phyloP scores from a whole-genome alignment of 2,888 invertebrate genomes.

The Heliconius sara region DNA sequence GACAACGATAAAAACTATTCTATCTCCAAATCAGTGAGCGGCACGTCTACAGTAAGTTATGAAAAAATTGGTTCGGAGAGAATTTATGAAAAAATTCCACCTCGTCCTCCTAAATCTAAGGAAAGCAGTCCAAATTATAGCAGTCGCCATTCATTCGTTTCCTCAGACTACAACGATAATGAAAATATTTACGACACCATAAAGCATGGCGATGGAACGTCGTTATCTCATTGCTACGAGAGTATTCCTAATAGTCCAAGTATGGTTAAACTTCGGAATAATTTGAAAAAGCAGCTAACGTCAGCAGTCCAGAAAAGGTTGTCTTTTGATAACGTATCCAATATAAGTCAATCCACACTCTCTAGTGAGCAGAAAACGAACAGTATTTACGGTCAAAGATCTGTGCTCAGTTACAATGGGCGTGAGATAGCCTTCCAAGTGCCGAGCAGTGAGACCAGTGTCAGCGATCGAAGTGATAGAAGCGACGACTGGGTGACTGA shows the following conservation, averaged over 20 bases:
- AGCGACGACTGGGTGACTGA: conserved; percentile 88
- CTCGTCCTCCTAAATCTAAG: conserved; percentile 66
- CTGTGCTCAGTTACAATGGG: conserved; percentile 77
- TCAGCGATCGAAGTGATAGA: conserved; percentile 84
- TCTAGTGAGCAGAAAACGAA: conserved; percentile 86
- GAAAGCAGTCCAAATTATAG: conserved; percentile 72
- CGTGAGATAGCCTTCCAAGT: conserved; percentile 81
- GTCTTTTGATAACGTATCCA: conserved; percentile 78
- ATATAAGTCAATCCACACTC: conserved; percentile 80
- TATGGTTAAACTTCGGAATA: conserved; percentile 73
- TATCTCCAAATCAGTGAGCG: conserved; percentile 77
- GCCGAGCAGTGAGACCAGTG: conserved; percentile 84
- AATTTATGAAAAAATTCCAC: conserved; percentile 79
- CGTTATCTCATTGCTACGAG: conserved; percentile 85
- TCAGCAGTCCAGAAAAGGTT: conserved; percentile 73
- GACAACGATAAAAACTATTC: conserved; percentile 68
- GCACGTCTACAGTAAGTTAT: conserved; percentile 76
- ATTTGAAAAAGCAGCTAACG: conserved; percentile 67
- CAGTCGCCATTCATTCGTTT: conserved; percentile 71
- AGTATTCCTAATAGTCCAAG: conserved; percentile 82
- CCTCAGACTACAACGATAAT: conserved; percentile 75
- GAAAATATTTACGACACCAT: conserved; percentile 87
- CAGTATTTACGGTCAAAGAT: conserved; percentile 84
- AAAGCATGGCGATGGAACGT: conserved; percentile 79
- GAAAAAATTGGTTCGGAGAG: conserved; percentile 79